phyloP scores from a whole-genome alignment of 2,797 vertebrate genomes.

The Leptatherina wallacei region DNA sequence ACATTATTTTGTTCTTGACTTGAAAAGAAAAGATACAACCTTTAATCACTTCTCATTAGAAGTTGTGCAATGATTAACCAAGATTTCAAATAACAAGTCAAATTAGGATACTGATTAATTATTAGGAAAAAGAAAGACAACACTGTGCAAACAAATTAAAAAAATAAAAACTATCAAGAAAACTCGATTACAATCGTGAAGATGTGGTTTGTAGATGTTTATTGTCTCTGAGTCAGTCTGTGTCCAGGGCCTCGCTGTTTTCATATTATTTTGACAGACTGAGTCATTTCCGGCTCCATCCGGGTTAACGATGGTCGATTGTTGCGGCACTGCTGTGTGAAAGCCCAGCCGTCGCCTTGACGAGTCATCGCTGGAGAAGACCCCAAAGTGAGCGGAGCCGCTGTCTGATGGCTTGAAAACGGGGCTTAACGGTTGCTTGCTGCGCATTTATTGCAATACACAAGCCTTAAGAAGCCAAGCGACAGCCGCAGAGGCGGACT shows the following conservation, averaged over 20 bases:
- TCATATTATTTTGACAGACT: constrained; percentile 59
- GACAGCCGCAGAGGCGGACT: constrained; percentile 13
- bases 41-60: background rate
- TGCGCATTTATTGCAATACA: constrained; percentile 35
- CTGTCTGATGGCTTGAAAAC: constrained; percentile 43
- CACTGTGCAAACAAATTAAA: background rate
- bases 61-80: too few relatives aligned
- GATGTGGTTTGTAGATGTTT: background rate
- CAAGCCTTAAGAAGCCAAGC: constrained; percentile 8
- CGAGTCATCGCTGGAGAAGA: constrained; percentile 74
- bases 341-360: constrained; percentile 53
- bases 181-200: background rate
- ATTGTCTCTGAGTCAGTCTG: too few relatives aligned
- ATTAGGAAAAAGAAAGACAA: background rate
- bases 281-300: background rate
- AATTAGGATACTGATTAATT: too few relatives aligned
- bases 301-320: background rate
- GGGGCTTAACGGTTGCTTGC: constrained; percentile 36
- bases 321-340: constrained; percentile 46
- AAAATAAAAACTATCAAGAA: too few relatives aligned
- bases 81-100: too few relatives aligned
- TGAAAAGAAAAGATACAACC: background rate
- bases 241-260: too few relatives aligned
- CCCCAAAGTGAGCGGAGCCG: constrained; percentile 50
- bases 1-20: too few relatives aligned